Conservation (phyloP, 1,140 invertebrate species). For the Bombus waltoni region DNA sequence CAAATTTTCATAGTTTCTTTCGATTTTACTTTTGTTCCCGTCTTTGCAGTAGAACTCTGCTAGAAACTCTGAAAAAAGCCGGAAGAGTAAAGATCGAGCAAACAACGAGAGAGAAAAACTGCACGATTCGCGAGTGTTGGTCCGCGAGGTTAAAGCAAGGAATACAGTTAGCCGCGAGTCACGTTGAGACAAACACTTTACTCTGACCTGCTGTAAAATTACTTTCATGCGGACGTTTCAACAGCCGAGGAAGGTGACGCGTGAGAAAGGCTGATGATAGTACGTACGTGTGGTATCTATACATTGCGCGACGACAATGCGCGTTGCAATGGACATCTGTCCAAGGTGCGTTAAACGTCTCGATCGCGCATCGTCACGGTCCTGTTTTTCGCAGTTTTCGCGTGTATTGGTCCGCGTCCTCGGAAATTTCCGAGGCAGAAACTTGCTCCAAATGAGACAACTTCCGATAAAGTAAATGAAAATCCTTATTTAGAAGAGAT, state of each 20-base stretch:
- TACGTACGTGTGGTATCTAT: conserved; percentile 37
- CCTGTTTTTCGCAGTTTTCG: too few species aligned
- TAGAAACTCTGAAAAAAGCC: background rate
- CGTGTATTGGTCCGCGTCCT: too few species aligned
- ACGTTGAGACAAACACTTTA: conserved; percentile 67
- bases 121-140: background rate
- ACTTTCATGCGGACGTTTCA: conserved; percentile 37
- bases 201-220: conserved; percentile 54
- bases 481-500: background rate
- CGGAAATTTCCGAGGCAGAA: too few species aligned
- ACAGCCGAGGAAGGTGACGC: conserved; percentile 41
- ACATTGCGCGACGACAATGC: conserved; percentile 36
- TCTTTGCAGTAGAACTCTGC: too few species aligned
- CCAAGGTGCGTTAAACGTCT: background rate
- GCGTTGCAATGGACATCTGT: conserved; percentile 30
- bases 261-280: conserved; percentile 32
- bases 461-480: background rate
- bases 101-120: conserved; percentile 5
- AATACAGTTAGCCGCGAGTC: conserved; percentile 30
- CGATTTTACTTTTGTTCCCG: background rate
- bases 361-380: background rate
- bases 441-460: background rate
- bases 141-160: background rate
- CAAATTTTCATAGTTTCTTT: background rate
- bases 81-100: background rate